phyloP scores from a whole-genome alignment of 2,113 vertebrate species.

The Orientallactaga bullata region DNA sequence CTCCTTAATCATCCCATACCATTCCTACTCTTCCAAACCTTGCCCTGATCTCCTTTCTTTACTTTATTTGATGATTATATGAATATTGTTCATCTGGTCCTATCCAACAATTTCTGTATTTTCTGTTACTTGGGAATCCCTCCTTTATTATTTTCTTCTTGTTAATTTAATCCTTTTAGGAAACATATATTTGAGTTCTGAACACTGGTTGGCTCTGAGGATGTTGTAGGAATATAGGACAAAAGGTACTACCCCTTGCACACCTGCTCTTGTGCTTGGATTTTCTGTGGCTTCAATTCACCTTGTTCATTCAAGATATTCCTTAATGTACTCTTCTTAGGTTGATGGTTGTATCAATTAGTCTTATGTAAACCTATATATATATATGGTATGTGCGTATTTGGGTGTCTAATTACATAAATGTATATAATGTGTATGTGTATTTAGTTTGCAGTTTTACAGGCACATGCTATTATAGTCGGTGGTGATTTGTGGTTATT shows the following conservation, averaged over 20 bases:
- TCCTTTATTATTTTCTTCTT: background rate
- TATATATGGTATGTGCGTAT: background rate
- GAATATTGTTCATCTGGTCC: background rate
- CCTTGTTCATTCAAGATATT: background rate
- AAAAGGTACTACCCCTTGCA: accelerated
- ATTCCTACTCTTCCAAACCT: accelerated
- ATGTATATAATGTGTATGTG: background rate
- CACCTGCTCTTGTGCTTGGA: accelerated
- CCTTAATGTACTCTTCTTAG: background rate
- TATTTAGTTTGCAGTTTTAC: background rate
- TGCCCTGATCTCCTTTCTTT: background rate
- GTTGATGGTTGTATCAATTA: background rate
- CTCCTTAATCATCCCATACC: accelerated
- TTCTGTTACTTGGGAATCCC: background rate
- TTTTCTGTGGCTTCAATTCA: background rate
- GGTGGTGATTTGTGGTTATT: background rate
- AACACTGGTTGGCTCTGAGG: background rate
- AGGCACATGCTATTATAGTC: background rate
- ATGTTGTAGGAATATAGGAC: background rate
- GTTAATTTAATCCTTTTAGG: background rate
- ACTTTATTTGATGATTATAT: background rate
- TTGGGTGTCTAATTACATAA: background rate
- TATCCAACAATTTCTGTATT: accelerated
- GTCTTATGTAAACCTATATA: background rate
- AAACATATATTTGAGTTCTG: background rate